phyloP scores from a whole-genome alignment of 2,113 vertebrate species.

The Eublepharis macularius region DNA sequence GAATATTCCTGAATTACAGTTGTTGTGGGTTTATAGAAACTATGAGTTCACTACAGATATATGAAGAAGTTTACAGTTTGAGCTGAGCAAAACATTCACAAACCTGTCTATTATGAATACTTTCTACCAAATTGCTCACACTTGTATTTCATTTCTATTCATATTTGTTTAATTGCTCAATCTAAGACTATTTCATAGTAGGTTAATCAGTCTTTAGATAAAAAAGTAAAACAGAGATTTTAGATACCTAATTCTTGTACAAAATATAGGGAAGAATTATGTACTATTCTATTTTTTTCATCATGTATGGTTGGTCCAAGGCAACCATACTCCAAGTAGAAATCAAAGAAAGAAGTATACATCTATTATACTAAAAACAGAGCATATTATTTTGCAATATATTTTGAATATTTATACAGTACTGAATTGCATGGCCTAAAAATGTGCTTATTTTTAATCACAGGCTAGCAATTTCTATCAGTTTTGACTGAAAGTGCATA shows the following conservation, averaged over 20 bases:
- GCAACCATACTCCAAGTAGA: neutral
- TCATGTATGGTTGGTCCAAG: too few relatives aligned
- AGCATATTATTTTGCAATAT: neutral
- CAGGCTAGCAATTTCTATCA: neutral
- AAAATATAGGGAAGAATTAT: neutral
- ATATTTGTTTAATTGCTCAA: neutral
- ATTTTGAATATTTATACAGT: neutral
- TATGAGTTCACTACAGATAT: neutral
- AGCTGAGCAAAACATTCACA: neutral
- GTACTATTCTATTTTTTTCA: neutral
- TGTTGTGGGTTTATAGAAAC: neutral
- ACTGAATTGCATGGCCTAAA: neutral
- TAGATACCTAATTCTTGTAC: neutral
- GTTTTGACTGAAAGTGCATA: neutral
- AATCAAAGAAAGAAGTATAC: neutral
- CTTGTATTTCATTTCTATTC: neutral
- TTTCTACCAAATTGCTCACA: neutral
- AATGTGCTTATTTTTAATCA: neutral
- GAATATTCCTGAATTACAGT: slow-evolving; percentile 5
- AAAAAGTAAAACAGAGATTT: neutral
- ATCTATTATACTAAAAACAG: neutral
- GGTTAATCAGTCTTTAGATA: neutral
- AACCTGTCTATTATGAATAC: neutral
- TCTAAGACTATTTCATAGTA: neutral
- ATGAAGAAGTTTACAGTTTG: neutral